Conservation (phyloP, 2,113 vertebrate species). For the Plecturocebus donacophilus region DNA sequence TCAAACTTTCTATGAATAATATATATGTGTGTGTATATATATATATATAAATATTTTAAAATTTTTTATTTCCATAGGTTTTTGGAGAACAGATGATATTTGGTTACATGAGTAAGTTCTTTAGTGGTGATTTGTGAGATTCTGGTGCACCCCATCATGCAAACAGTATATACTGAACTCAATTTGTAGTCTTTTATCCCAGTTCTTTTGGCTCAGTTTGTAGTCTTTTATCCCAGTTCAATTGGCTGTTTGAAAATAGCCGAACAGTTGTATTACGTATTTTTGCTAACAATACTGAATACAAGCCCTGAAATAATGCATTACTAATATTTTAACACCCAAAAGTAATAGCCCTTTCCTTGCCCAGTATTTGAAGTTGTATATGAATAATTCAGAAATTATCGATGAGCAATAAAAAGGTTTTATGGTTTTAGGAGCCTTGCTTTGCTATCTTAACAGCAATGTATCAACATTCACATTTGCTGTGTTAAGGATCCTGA, state of each 20-base stretch:
- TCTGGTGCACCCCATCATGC: too few relatives aligned
- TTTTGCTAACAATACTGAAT: not conserved
- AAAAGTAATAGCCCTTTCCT: not conserved
- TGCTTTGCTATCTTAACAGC: not conserved
- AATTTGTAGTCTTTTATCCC: too few relatives aligned
- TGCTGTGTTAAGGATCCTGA: not conserved
- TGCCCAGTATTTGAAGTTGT: not conserved
- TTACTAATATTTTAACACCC: constrained; percentile 27
- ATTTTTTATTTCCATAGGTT: too few relatives aligned
- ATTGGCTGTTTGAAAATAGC: constrained; percentile 14
- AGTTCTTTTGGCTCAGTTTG: not conserved
- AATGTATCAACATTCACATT: not conserved
- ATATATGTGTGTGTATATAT: not conserved
- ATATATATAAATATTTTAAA: too few relatives aligned
- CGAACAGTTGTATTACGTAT: not conserved
- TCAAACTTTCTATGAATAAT: not conserved
- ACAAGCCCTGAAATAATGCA: not conserved
- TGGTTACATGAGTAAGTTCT: too few relatives aligned
- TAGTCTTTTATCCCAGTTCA: not conserved
- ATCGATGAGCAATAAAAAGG: not conserved
- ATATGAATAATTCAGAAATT: constrained; percentile 56
- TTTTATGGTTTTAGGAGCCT: not conserved
- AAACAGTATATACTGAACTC: too few relatives aligned
- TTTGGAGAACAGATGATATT: too few relatives aligned
- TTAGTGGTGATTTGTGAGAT: too few relatives aligned